Evolutionary conservation across 2,888 invertebrate genomes (phyloP).

Genomic region (Steinernema hermaphroditum): DNA sequence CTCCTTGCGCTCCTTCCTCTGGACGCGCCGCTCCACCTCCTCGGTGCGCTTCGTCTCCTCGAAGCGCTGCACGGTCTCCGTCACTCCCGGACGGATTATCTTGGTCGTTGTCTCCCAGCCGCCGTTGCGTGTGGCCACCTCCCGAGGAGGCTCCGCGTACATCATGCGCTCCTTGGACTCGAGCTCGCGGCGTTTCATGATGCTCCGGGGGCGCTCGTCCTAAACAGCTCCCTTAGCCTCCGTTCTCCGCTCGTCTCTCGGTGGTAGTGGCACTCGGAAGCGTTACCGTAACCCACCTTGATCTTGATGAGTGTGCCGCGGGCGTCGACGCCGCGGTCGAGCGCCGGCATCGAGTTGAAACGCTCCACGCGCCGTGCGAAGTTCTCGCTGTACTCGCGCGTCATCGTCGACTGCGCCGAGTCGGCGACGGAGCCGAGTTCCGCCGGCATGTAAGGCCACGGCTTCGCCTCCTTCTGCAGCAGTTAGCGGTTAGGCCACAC

Average conservation of each 20-base stretch:
- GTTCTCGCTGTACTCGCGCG: conserved; percentile 36
- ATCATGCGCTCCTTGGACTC: conserved; percentile 57
- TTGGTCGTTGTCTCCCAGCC: conserved; percentile 26
- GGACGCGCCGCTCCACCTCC: conserved; percentile 65
- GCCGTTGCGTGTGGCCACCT: conserved; percentile 44
- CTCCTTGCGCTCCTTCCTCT: conserved; percentile 54
- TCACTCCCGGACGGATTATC: conserved; percentile 52
- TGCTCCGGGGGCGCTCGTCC: conserved; percentile 61
- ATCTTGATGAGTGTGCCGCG: conserved; percentile 41
- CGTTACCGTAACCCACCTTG: conserved; percentile 34
- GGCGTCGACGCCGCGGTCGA: conserved; percentile 31
- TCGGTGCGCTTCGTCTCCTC: conserved; percentile 66
- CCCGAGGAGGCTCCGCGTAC: conserved; percentile 47
- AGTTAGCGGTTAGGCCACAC: conserved; percentile 13
- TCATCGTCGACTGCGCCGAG: conserved; percentile 36
- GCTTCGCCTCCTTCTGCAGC: conserved; percentile 28
- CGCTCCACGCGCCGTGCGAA: conserved; percentile 36
- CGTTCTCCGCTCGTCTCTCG: neutral
- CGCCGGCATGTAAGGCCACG: conserved; percentile 39
- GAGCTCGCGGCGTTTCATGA: conserved; percentile 60
- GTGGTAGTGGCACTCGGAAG: conserved; percentile 19
- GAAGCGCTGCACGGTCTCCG: conserved; percentile 66
- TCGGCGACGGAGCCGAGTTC: conserved; percentile 38
- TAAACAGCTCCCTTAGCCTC: conserved; percentile 39
- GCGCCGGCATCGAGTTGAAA: conserved; percentile 41